Evolutionary conservation across 2,797 vertebrate species (phyloP).

Genomic region (Acanthiza pusilla): DNA sequence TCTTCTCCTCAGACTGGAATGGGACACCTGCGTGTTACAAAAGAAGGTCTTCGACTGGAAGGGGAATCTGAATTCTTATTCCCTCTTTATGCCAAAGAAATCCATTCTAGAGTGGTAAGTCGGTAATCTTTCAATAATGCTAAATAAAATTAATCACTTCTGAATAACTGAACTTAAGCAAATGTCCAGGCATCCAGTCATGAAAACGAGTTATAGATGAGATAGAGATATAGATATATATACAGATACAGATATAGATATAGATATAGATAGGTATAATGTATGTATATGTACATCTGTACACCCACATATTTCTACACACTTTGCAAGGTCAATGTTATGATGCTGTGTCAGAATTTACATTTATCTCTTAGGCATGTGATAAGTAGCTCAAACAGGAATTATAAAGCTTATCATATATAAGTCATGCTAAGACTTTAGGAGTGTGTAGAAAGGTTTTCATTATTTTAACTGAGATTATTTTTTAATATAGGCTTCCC

Average conservation of each 20-base stretch:
- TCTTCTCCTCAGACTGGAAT: constrained; percentile 84
- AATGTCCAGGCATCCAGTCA: not conserved
- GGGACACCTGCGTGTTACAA: constrained; percentile 86
- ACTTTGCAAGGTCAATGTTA: not conserved
- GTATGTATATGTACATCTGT: not conserved
- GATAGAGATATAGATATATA: too few species aligned
- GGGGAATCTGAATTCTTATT: constrained; percentile 94
- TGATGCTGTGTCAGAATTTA: not conserved
- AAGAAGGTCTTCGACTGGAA: constrained; percentile 88
- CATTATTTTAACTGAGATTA: not conserved
- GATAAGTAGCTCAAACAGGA: not conserved
- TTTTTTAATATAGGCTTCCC: not conserved
- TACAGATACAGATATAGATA: too few species aligned
- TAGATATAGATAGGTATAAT: too few species aligned
- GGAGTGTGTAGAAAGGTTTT: not conserved
- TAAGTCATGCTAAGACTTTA: not conserved
- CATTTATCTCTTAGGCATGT: not conserved
- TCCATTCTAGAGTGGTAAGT: constrained; percentile 91
- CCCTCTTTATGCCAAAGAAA: constrained; percentile 90
- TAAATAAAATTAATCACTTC: not conserved
- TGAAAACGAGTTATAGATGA: not conserved
- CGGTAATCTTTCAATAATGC: not conserved
- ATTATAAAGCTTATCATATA: not conserved
- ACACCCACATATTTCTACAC: not conserved
- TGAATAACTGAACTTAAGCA: not conserved